phyloP scores from a whole-genome alignment of 1,140 invertebrate species.

The Cyphomyrmex costatus region DNA sequence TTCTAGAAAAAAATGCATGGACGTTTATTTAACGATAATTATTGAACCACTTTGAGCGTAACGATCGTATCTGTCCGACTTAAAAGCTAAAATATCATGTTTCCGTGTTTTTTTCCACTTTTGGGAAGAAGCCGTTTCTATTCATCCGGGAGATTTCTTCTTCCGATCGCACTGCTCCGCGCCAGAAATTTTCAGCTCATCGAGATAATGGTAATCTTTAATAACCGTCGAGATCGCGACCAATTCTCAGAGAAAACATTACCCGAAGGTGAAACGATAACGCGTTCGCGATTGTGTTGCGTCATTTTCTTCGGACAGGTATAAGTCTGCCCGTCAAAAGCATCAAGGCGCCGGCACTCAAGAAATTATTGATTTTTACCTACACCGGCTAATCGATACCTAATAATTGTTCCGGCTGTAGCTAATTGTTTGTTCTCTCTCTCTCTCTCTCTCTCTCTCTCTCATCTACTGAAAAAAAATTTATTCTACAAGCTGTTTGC shows the following conservation, averaged over 20 bases:
- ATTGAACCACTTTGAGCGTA: not conserved
- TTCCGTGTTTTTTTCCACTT: not conserved
- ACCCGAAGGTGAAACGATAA: not conserved
- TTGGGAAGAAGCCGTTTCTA: not conserved
- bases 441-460: not conserved
- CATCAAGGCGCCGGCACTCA: constrained; percentile 13
- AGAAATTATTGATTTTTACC: constrained; percentile 58
- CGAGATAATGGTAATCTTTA: constrained; percentile 13
- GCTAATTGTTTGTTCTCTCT: constrained; percentile 7
- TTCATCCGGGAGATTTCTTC: not conserved
- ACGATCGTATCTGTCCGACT: not conserved
- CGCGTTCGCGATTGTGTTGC: not conserved
- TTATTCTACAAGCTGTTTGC: not conserved
- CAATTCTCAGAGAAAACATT: not conserved
- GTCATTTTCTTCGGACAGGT: not conserved
- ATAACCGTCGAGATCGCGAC: not conserved
- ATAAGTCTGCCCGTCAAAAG: not conserved
- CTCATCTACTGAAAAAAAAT: not conserved
- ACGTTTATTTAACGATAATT: not conserved
- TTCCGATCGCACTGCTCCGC: not conserved
- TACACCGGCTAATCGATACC: constrained; percentile 30
- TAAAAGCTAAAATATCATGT: not conserved
- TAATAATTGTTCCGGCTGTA: constrained; percentile 14
- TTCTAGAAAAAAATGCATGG: not conserved
- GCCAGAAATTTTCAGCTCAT: not conserved